Conservation (phyloP, 2,888 invertebrate genomes). For the Podotricha telesiphe region DNA sequence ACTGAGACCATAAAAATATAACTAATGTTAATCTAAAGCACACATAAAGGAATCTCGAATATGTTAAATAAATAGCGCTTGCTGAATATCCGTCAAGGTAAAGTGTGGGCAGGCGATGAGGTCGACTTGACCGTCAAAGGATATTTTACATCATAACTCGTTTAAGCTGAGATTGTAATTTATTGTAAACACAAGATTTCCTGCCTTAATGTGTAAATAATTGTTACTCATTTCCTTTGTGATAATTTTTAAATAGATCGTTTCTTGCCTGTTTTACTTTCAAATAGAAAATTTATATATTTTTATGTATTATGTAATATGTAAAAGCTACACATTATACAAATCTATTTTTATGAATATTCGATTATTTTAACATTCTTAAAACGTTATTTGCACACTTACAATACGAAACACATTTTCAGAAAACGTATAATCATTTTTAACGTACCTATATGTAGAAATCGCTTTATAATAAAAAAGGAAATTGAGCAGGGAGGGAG, state of each 20-base stretch:
- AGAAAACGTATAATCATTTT: too few relatives aligned
- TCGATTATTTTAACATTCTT: too few relatives aligned
- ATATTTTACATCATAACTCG: conserved; percentile 36
- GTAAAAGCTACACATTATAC: too few relatives aligned
- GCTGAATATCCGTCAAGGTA: conserved; percentile 27
- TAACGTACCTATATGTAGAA: too few relatives aligned
- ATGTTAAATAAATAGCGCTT: conserved; percentile 24
- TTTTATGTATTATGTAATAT: too few relatives aligned
- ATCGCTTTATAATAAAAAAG: too few relatives aligned
- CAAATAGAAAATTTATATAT: background rate
- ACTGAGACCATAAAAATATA: background rate
- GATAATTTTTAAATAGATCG: conserved; percentile 1
- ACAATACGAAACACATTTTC: too few relatives aligned
- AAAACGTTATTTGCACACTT: too few relatives aligned
- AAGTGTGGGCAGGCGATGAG: conserved; percentile 38
- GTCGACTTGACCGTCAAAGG: conserved; percentile 34
- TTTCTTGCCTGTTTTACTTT: background rate
- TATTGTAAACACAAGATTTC: conserved; percentile 13
- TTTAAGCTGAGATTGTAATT: conserved; percentile 28
- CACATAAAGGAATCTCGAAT: conserved; percentile 25
- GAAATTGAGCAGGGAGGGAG: too few relatives aligned
- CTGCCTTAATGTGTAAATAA: background rate
- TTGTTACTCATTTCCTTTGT: background rate
- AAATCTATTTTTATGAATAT: too few relatives aligned
- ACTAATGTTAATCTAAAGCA: background rate